Evolutionary conservation across 2,888 invertebrate species (phyloP), one percentile per base, ranked within the genome.

Genomic region (Brenthis ino): DNA sequence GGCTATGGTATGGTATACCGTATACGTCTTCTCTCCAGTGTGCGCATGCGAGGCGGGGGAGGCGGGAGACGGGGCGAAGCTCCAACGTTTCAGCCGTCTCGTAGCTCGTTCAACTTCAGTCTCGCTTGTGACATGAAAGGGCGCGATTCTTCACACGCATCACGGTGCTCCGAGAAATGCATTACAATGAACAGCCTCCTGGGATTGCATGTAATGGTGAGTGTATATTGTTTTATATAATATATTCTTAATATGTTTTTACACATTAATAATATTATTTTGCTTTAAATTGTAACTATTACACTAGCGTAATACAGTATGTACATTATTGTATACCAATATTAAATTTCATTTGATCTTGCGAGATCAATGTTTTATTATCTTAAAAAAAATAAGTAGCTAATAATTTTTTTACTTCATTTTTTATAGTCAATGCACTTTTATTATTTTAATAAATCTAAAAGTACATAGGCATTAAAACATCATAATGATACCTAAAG

Each of bases 151-250:
- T 83, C 84, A 86, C 83, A 88, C 88, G 87, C 87, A 89, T 84
- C 88, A 92, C 94, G 94, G 94, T 94, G 93, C 93, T 93, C 92
- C 94, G 93, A 94, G 94, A 94, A 94, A 95, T 95, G 95, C 94
- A 94, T 94, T 94, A 94, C 85, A 93, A 95, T 95, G 95, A 94
- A 94, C 94, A 93, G 91, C 92, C 93, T 89, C 92, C 91, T 93
- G 91, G 93, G 89, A 93, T 91, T 87, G 91, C 91, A 90, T 91
- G 91, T 85, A 93, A 93, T 82, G 93, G 93, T 93, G 74, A 87
- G 93, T 90, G 57, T 56, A 3, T 37, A 6, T 43, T 14, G 43
- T 63, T 20, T 43, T 24, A 20, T 54, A 43, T 28, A 28, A 28
- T n/a, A 24, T 14, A 3, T 53, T 14, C n/a, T 3, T 24, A 28